These are phyloP conservation scores for Cotesia typhae DNA, from an alignment of 1,140 invertebrate species.

Conservation along the genomic window DNA sequence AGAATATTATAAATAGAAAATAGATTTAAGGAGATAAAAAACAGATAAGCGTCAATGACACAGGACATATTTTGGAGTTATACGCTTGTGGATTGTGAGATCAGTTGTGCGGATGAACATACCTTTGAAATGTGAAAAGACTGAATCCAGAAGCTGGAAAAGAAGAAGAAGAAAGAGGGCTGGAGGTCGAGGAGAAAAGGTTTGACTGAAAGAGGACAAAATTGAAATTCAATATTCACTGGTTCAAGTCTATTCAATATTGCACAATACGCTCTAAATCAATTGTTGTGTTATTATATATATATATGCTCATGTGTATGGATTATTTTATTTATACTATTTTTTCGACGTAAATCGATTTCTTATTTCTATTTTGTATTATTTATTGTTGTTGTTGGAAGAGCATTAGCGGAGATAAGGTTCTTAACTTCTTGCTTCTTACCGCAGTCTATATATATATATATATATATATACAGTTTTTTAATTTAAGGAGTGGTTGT, in stretches of 20 bases:
- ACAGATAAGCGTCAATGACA: slow-evolving; percentile 1
- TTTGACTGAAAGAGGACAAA: slow-evolving; percentile 4
- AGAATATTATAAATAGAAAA: no score
- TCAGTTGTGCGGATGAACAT: slow-evolving; percentile 25
- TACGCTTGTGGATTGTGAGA: slow-evolving; percentile 22
- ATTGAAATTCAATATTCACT: slow-evolving; percentile 27
- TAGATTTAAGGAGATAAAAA: not conserved
- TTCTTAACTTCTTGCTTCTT: no score
- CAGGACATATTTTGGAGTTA: not conserved
- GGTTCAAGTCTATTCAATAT: slow-evolving; percentile 18
- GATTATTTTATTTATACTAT: no score
- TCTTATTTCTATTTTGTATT: not conserved
- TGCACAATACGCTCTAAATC: not conserved
- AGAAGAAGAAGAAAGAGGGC: not conserved
- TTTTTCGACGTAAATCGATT: not conserved
- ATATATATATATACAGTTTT: no score
- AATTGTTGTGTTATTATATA: not conserved
- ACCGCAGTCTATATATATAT: no score
- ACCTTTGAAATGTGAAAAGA: slow-evolving; percentile 17
- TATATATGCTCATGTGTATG: no score
- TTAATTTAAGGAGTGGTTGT: no score
- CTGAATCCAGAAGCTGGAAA: not conserved
- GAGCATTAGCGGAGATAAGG: no score
- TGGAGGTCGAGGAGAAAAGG: not conserved
- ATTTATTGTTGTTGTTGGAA: not conserved